These are phyloP conservation scores for Aporrectodea caliginosa DNA, from an alignment of 1,140 invertebrate genomes.

Conservation along the genomic window DNA sequence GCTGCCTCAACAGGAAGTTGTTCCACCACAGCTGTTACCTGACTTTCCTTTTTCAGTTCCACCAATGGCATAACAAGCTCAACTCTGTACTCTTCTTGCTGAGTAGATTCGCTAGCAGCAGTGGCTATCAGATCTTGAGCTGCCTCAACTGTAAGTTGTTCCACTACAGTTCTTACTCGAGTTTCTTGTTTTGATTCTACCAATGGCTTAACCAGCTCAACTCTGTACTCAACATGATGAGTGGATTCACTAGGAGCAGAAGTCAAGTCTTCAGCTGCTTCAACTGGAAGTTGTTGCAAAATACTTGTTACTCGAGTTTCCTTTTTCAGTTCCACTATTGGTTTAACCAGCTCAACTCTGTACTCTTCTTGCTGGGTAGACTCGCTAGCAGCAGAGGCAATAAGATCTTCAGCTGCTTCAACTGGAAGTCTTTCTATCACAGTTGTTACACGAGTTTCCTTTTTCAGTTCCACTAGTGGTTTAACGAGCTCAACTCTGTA, in stretches of 20 bases:
- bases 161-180: background rate
- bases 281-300: background rate
- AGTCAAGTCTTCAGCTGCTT: slow-evolving; percentile 9
- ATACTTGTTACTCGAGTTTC: slow-evolving; percentile 2
- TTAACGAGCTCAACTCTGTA: background rate
- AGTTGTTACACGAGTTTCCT: slow-evolving; percentile 16
- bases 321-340: slow-evolving; percentile 10
- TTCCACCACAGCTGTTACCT: slow-evolving; percentile 6
- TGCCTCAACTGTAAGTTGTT: slow-evolving; percentile 14
- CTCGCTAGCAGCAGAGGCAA: slow-evolving; percentile 25
- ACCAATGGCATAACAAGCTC: slow-evolving; percentile 12
- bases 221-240: slow-evolving; percentile 34
- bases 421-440: slow-evolving; percentile 32
- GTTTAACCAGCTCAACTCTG: slow-evolving; percentile 7
- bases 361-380: slow-evolving; percentile 25
- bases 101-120: slow-evolving; percentile 12
- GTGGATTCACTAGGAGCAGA: slow-evolving; percentile 32
- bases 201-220: slow-evolving; percentile 35
- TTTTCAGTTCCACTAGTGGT: background rate
- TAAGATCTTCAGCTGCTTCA: slow-evolving; percentile 31
- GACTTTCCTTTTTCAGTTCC: slow-evolving; percentile 4
- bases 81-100: slow-evolving; percentile 21
- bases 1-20: slow-evolving; percentile 10
- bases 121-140: background rate
- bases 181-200: slow-evolving; percentile 24